Conservation (phyloP, 2,113 vertebrate species). For the Strigops habroptila region DNA sequence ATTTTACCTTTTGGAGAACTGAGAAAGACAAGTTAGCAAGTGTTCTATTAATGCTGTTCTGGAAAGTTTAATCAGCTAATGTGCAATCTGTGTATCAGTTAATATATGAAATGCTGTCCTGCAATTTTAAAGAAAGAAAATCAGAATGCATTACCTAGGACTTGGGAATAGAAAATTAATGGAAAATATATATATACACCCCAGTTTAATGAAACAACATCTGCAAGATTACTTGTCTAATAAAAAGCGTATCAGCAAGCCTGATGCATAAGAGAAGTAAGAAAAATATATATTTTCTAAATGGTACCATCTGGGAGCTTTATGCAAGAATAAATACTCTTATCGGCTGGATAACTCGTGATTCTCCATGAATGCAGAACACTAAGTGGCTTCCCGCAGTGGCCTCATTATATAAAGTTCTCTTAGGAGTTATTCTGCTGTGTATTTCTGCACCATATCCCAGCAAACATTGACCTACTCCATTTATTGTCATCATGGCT, state of each 20-base stretch:
- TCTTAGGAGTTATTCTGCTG: background rate
- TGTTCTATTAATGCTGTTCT: background rate
- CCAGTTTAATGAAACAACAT: background rate
- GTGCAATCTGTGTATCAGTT: background rate
- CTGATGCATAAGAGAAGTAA: background rate
- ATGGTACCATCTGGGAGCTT: background rate
- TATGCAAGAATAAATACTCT: constrained; percentile 6
- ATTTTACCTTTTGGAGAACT: background rate
- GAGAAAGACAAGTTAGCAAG: background rate
- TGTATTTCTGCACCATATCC: background rate
- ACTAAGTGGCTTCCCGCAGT: background rate
- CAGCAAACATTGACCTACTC: background rate
- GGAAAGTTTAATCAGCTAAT: background rate
- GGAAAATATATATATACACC: background rate
- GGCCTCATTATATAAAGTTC: background rate
- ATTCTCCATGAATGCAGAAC: background rate
- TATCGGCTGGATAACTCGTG: background rate
- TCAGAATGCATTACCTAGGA: background rate
- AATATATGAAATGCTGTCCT: background rate
- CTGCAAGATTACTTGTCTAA: background rate
- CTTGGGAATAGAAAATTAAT: background rate
- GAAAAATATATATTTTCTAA: background rate
- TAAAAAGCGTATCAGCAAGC: background rate
- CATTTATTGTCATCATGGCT: background rate
- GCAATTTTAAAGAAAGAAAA: background rate